Evolutionary conservation across 2,888 invertebrate genomes (phyloP).

Genomic region (Gari tellinella): DNA sequence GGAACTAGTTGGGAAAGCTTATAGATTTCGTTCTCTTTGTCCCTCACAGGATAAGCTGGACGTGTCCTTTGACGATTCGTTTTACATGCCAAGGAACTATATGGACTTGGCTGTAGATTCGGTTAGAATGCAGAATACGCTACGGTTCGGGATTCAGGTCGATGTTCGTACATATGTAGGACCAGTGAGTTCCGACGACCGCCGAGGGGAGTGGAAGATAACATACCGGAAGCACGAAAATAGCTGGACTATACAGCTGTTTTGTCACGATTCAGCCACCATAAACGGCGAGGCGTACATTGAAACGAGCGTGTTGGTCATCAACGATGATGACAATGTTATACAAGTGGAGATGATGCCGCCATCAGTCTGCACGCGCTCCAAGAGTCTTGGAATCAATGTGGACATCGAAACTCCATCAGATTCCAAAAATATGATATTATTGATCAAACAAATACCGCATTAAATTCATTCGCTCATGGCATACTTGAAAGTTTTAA

Average conservation of each 20-base stretch:
- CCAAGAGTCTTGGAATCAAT: slow-evolving; percentile 75
- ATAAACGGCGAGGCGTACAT: slow-evolving; percentile 81
- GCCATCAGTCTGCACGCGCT: slow-evolving; percentile 73
- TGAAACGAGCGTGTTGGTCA: slow-evolving; percentile 79
- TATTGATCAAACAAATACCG: slow-evolving; percentile 82
- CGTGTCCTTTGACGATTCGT: slow-evolving; percentile 76
- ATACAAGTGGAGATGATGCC: slow-evolving; percentile 81
- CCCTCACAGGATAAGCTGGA: slow-evolving; percentile 76
- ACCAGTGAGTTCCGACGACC: slow-evolving; percentile 79
- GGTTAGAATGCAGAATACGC: slow-evolving; percentile 83
- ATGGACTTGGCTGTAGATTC: slow-evolving; percentile 81
- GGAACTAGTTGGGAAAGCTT: slow-evolving; percentile 81
- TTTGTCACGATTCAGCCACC: slow-evolving; percentile 82
- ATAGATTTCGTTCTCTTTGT: slow-evolving; percentile 83
- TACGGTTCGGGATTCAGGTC: slow-evolving; percentile 83
- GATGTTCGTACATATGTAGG: slow-evolving; percentile 83
- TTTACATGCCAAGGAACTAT: slow-evolving; percentile 83
- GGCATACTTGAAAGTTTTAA: no score
- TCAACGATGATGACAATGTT: slow-evolving; percentile 81
- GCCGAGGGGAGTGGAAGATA: slow-evolving; percentile 84
- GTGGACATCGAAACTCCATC: slow-evolving; percentile 72
- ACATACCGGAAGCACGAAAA: slow-evolving; percentile 83
- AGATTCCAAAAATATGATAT: slow-evolving; percentile 78
- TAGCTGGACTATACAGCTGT: slow-evolving; percentile 81
- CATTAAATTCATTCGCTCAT: slow-evolving; percentile 46